A percentile compares a stretch with the other conserved stretches of the same genome.
phyloP scores from a whole-genome alignment of 2,888 invertebrate species.

The Drosophila eohydei region DNA sequence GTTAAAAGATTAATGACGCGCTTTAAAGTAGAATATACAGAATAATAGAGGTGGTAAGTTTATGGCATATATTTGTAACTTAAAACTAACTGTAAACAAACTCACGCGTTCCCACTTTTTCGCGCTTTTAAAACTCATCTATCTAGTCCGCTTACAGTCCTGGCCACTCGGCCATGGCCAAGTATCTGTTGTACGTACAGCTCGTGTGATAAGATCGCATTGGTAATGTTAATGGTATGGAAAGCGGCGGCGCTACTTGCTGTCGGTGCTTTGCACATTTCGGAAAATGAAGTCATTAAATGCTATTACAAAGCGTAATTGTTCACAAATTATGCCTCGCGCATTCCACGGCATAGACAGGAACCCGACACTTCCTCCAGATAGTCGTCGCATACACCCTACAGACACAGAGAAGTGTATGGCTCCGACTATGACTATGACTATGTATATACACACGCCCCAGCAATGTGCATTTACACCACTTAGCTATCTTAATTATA shows the following conservation, averaged over 20 bases:
- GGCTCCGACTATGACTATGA: neutral
- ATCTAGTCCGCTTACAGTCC: constrained; percentile 14
- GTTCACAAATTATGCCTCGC: constrained; percentile 75
- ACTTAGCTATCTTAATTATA: constrained; percentile 74
- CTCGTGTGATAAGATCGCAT: constrained; percentile 56
- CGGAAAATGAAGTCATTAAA: constrained; percentile 77
- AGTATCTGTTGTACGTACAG: constrained; percentile 13
- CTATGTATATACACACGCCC: constrained; percentile 25
- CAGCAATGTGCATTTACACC: constrained; percentile 69
- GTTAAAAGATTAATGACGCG: constrained; percentile 17
- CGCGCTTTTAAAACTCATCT: neutral
- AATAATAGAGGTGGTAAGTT: too few relatives aligned
- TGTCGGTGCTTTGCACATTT: constrained; percentile 43
- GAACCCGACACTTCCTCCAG: constrained; percentile 53
- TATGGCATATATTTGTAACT: neutral
- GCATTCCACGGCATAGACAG: constrained; percentile 38
- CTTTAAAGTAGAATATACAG: neutral
- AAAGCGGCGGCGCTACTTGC: constrained; percentile 38
- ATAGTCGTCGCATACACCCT: constrained; percentile 27
- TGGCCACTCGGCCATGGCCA: constrained; percentile 12
- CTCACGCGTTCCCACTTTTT: neutral
- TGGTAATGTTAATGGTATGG: constrained; percentile 24
- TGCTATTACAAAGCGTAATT: constrained; percentile 80
- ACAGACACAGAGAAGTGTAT: neutral
- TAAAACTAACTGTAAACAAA: neutral